Evolutionary conservation across 2,888 invertebrate species (phyloP), one percentile per base, ranked within the genome.

Genomic region (Byasa hedistus): DNA sequence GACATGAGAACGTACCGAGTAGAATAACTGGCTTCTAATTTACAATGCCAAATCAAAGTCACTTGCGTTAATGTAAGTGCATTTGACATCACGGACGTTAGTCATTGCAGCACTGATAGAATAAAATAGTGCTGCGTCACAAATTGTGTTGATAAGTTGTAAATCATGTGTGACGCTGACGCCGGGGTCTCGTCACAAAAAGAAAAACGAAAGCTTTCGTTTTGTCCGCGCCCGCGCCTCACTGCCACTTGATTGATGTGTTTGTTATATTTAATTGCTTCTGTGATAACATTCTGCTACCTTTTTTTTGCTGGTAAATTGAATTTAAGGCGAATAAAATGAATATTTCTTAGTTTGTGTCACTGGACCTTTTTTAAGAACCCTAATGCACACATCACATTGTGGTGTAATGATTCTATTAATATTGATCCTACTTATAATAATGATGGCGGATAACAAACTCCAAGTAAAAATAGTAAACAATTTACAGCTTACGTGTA

Each of bases 261-360:
- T 81, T 80, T 79, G 79, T 80, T 80, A 75, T 76, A 76, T 70
- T 74, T 78, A 75, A 80, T 79, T 77, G 75, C 75, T 68, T 73
- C 71, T 73, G 72, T 76, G 77, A 78, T 77, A 75, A 75, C 75
- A 75, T 77, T 75, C 70, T 69, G 70, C 69, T 66, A 71, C 76
- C 75, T 74, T 48, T 48, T 74, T 48, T 48, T 19, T 19, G 19
- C 3, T 48, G 19, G 19, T n/a, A 48, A 48, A 48, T 19, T n/a
- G n/a, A 48, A 48, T n/a, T 48, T n/a, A 48, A 5, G 19, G 48
- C 3, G n/a, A 48, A 19, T 48, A 48, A 48, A 48, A n/a, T 3
- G 48, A 5, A 48, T 4, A n/a, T n/a, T 19, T n/a, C 19, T n/a
- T 5, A n/a, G 1, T 39, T 39, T 39, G 39, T 39, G 15, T 12